Percentiles rank a stretch among this genome's conserved stretches.
phyloP scores from a whole-genome alignment of 2,797 vertebrate genomes.

The Spinus pinus region DNA sequence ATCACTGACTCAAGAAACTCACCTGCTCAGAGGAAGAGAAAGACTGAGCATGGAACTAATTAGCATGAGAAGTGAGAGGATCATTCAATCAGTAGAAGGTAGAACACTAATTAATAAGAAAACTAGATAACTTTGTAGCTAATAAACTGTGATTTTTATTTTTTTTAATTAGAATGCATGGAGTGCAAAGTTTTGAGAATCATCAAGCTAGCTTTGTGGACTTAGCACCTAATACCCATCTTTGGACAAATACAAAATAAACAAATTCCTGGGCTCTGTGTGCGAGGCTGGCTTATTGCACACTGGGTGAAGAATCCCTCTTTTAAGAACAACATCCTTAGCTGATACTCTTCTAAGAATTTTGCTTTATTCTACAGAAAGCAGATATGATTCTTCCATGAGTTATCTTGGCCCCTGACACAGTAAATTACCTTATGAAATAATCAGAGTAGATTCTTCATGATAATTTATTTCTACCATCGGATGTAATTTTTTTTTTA shows the following conservation, averaged over 20 bases:
- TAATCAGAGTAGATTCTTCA: not conserved
- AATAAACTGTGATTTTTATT: fast-evolving
- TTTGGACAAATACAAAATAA: not conserved
- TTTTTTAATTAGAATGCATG: not conserved
- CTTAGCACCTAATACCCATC: not conserved
- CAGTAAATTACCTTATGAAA: not conserved
- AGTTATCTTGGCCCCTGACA: not conserved
- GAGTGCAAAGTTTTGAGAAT: not conserved
- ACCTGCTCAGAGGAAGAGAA: not conserved
- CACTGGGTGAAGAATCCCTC: not conserved
- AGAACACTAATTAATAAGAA: not conserved
- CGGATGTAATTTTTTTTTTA: not conserved
- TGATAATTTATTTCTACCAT: not conserved
- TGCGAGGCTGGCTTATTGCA: not conserved
- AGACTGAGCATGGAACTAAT: not conserved
- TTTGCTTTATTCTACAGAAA: not conserved
- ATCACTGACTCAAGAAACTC: not conserved
- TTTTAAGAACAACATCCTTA: not conserved
- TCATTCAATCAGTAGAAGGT: not conserved
- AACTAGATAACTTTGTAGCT: not conserved
- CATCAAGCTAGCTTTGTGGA: not conserved
- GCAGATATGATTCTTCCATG: not conserved
- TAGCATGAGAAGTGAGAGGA: not conserved
- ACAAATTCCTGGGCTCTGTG: not conserved
- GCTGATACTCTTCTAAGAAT: not conserved